Evolutionary conservation across 2,113 vertebrate species (phyloP).

Genomic region (Acrocephalus arundinaceus): DNA sequence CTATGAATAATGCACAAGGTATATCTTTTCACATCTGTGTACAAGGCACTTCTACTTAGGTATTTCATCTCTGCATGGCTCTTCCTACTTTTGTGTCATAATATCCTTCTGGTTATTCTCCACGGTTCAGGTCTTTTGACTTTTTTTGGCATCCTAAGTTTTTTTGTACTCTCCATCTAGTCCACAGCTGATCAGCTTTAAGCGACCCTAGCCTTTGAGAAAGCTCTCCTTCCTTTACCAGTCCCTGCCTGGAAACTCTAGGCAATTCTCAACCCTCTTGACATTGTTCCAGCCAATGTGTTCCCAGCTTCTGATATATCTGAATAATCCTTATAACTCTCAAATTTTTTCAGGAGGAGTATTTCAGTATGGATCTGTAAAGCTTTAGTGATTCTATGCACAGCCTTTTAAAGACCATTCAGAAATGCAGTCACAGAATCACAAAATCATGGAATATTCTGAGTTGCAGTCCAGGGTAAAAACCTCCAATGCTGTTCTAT

Average conservation of each 20-base stretch:
- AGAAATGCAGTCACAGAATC: background rate
- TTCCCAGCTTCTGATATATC: background rate
- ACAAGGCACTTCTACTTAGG: background rate
- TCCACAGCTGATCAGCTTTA: background rate
- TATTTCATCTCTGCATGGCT: background rate
- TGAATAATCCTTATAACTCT: background rate
- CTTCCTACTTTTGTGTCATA: background rate
- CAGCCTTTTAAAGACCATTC: background rate
- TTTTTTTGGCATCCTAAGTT: background rate
- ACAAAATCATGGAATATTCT: background rate
- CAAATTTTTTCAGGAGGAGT: background rate
- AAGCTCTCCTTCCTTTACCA: background rate
- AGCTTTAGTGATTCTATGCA: background rate
- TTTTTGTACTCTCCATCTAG: background rate
- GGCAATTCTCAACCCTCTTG: background rate
- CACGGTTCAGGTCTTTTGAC: background rate
- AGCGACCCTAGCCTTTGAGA: background rate
- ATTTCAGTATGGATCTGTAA: background rate
- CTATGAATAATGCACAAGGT: background rate
- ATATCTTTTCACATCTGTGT: background rate
- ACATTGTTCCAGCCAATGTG: background rate
- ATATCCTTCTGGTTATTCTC: background rate
- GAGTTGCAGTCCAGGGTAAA: background rate
- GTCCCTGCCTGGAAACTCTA: background rate
- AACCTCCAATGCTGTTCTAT: background rate